Percentiles rank a stretch among this genome's conserved stretches.
Evolutionary conservation across 2,888 invertebrate species (phyloP).

Genomic region (Eupelmus urozonus): DNA sequence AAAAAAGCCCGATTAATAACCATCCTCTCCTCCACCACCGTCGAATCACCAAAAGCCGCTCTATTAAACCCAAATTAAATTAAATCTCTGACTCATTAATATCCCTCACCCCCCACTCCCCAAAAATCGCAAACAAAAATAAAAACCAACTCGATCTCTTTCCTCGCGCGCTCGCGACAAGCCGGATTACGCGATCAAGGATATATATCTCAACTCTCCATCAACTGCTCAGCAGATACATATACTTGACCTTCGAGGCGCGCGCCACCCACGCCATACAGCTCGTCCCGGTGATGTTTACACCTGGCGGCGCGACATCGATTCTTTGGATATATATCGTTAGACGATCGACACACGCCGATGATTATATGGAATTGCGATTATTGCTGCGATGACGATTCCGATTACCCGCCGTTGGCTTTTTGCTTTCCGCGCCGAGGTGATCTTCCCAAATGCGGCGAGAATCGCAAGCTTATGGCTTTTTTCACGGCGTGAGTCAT

Average conservation of each 20-base stretch:
- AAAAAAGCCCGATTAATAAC: too few relatives aligned
- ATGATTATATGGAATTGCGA: too few relatives aligned
- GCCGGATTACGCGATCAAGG: conserved; percentile 53
- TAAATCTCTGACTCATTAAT: too few relatives aligned
- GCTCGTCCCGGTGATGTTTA: neutral
- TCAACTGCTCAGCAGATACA: conserved; percentile 41
- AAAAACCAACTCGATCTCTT: neutral
- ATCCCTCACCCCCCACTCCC: too few relatives aligned
- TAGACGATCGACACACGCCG: too few relatives aligned
- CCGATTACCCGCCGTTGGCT: neutral
- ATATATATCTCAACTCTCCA: conserved; percentile 34
- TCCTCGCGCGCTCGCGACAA: neutral
- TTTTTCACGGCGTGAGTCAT: conserved; percentile 50
- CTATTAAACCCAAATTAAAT: too few relatives aligned
- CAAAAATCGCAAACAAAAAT: neutral
- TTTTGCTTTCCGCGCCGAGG: neutral
- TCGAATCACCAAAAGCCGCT: too few relatives aligned
- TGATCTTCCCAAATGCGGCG: conserved; percentile 47
- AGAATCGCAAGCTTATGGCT: conserved; percentile 50
- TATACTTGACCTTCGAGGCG: conserved; percentile 56
- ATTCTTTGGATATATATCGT: too few relatives aligned
- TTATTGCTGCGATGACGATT: too few relatives aligned
- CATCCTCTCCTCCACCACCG: too few relatives aligned
- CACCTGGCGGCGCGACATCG: neutral
- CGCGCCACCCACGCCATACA: conserved; percentile 17